A percentile compares a stretch with the other conserved stretches of the same genome.
phyloP scores from a whole-genome alignment of 2,797 vertebrate species.

The Parambassis ranga region DNA sequence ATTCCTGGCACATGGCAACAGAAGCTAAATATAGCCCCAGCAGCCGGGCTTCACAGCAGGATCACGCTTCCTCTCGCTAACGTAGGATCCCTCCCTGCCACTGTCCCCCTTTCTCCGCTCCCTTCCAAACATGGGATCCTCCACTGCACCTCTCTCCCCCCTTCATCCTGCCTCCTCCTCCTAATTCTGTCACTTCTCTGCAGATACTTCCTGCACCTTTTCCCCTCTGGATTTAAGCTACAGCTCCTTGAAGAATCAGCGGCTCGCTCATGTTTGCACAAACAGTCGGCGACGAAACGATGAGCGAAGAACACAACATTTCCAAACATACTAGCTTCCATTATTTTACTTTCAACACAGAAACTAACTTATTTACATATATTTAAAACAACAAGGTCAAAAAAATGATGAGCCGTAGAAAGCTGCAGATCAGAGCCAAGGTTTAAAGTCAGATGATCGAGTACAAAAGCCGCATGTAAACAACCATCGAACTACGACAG shows the following conservation, averaged over 20 bases:
- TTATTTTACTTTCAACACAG: no score
- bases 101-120: constrained; percentile 30
- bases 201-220: neutral
- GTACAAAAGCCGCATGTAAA: no score
- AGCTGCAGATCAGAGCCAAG: no score
- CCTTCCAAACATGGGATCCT: constrained; percentile 16
- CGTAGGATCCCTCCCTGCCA: constrained; percentile 37
- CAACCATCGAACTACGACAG: no score
- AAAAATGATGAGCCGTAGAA: no score
- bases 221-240: neutral
- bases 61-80: constrained; percentile 70
- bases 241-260: neutral
- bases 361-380: no score
- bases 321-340: no score
- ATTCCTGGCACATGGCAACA: constrained; percentile 81
- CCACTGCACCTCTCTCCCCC: neutral
- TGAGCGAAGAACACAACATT: no score
- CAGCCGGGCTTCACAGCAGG: constrained; percentile 66
- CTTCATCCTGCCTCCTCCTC: neutral
- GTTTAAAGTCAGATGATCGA: no score
- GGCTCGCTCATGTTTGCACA: no score
- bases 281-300: no score
- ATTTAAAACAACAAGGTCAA: no score
- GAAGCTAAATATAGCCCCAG: constrained; percentile 79
- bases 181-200: neutral